Base-by-base conservation (phyloP, 2,888 invertebrate species). In the Campoletis raptor region DNA sequence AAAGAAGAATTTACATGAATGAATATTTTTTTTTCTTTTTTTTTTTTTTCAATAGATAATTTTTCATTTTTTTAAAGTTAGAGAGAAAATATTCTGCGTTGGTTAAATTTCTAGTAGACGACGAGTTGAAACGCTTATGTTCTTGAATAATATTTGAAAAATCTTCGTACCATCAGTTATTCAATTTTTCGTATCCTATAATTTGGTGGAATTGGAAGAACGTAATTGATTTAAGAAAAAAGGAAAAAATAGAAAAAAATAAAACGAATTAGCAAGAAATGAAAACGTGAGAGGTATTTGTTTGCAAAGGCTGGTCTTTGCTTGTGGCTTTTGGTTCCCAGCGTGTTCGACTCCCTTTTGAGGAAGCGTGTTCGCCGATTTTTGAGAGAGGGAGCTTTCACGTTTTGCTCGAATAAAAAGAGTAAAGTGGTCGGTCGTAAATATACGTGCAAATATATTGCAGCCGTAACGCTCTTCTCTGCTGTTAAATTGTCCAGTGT, bases 371-470 rank as follows among this genome's bases (percentile, higher is more conserved):
- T 30, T 70, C 36, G 36, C 40, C 52, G 64, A 21, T 64, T 24
- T 72, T 61, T 48, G 73, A 57, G 52, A 80, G 37, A 69, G 37
- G 36, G 37, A 69, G 85, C 64, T 83, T 80, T 70, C 83, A 83
- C 83, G 86, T 79, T 79, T 78, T 69, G 81, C 67, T 69, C 80
- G 84, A 67, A 81, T 82, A 80, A 87, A 83, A 87, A 83, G 89
- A 89, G 89, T 90, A 90, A 89, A 89, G 90, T 91, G 91, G 90
- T 88, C 89, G 89, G 88, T 92, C 93, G 90, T 93, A 93, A 93
- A 93, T 93, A 92, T 91, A 92, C 92, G 92, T 92, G 93, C 92
- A 93, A 93, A 93, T 93, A 93, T 93, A 93, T 93, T 91, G 91
- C 92, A 89, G 92, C 90, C 89, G 91, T 92, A 91, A 92, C 90